Conservation (phyloP, 2,888 invertebrate species). For the Ischnura elegans region DNA sequence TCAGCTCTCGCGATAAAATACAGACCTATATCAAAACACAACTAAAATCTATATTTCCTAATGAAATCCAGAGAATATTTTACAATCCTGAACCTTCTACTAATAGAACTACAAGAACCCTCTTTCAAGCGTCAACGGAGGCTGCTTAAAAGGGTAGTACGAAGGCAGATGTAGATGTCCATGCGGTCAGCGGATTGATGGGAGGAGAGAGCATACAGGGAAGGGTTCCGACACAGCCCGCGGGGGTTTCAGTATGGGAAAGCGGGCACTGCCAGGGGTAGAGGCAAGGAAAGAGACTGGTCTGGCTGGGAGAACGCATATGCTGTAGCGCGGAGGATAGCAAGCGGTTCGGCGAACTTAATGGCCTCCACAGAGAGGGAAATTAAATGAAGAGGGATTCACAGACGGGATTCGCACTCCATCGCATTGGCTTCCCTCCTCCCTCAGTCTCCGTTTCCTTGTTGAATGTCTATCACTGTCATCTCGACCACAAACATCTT, state of each 20-base stretch:
- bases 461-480: no score
- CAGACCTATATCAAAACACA: no score
- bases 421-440: background rate
- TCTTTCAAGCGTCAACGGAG: no score
- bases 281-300: background rate
- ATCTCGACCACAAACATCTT: no score
- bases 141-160: no score
- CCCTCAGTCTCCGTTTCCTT: background rate
- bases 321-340: no score
- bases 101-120: no score
- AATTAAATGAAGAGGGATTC: slow-evolving; percentile 6
- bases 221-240: background rate
- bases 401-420: background rate
- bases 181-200: slow-evolving; percentile 21
- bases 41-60: no score
- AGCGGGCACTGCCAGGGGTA: background rate
- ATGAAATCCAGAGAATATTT: no score
- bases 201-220: background rate
- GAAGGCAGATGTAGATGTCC: no score
- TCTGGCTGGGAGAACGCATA: background rate
- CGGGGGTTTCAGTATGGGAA: background rate
- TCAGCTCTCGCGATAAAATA: no score
- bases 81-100: no score
- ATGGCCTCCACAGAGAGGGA: background rate
- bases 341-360: background rate